Base-by-base conservation (phyloP, 2,888 invertebrate genomes). In the Melanophora roralis region DNA sequence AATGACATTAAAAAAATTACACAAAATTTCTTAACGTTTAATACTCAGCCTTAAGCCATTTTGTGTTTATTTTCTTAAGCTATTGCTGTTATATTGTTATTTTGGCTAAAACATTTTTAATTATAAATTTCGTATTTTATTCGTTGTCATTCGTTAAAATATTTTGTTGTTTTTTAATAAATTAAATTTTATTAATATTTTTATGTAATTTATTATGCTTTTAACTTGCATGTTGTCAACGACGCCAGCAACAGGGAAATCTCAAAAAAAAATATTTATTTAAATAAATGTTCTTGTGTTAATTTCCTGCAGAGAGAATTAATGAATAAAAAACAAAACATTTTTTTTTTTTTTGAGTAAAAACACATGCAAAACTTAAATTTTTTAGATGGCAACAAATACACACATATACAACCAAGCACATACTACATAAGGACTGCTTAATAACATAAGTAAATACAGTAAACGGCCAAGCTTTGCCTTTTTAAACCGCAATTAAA, bases 111-210 rank as follows among this genome's bases (percentile, higher is more conserved):
- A 55, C 19, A 47, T 55, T 64, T 62, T 45, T 55, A 64, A 64
- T 64, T 64, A 64, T 16, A 73, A 27, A 64, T 64, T 55, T 36
- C n/a, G 55, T 62, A 45, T 27, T 19, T 14, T 4, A 23, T 49
- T 21, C n/a, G 23, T 27, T 7, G 12, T 23, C 23, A n/a, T 21
- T 38, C 49, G 16, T 45, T 1, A n/a, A 38, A 5, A 57, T 9
- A 38, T 19, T 55, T 34, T 36, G 21, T n/a, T n/a, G 32, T 72
- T 36, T 27, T 73, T 53, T 40, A 38, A 21, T 55, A 64, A 55
- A 47, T 45, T 16, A 38, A 38, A 64, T 43, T 72, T 45, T 72
- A 55, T 43, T 34, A 53, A 45, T 23, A 62, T 72, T 62, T 27
- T 27, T 27, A 27, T 27, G 3, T 45, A n/a, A 72, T 47, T 64